These are phyloP conservation scores for Apotomis turbidana DNA, from an alignment of 2,888 invertebrate genomes.

Conservation along the genomic window DNA sequence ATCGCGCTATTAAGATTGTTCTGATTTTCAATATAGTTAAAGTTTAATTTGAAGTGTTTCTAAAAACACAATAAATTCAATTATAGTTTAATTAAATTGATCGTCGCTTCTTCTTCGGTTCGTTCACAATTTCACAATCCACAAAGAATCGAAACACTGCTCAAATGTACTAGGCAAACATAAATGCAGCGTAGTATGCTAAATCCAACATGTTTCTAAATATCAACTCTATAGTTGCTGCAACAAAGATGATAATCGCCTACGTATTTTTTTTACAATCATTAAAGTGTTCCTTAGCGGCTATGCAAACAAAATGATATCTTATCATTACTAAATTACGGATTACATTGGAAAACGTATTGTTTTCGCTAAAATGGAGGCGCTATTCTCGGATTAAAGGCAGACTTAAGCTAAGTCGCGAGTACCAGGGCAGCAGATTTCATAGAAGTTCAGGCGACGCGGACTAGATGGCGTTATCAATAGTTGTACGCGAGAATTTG, in stretches of 20 bases:
- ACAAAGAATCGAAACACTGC: constrained; percentile 45
- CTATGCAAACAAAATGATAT: constrained; percentile 25
- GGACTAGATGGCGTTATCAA: constrained; percentile 30
- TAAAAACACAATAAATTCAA: too few species aligned
- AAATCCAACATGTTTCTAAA: constrained; percentile 14
- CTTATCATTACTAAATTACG: constrained; percentile 5
- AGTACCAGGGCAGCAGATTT: constrained; percentile 48
- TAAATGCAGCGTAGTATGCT: constrained; percentile 36
- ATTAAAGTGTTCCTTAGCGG: constrained; percentile 19
- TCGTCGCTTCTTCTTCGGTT: constrained; percentile 4
- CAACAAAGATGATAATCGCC: neutral
- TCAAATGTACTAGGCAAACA: constrained; percentile 48
- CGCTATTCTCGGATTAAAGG: constrained; percentile 44
- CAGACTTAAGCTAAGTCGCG: constrained; percentile 51
- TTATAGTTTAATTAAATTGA: neutral
- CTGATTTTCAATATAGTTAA: too few species aligned
- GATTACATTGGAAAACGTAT: constrained; percentile 28
- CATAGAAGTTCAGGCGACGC: constrained; percentile 25
- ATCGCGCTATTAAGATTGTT: too few species aligned
- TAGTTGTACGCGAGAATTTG: neutral
- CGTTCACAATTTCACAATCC: constrained; percentile 20
- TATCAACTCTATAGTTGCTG: neutral
- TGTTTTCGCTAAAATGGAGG: constrained; percentile 17
- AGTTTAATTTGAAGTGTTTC: too few species aligned
- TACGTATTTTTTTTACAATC: neutral